Conservation (phyloP, 1,140 invertebrate species). For the Hyphantria cunea region DNA sequence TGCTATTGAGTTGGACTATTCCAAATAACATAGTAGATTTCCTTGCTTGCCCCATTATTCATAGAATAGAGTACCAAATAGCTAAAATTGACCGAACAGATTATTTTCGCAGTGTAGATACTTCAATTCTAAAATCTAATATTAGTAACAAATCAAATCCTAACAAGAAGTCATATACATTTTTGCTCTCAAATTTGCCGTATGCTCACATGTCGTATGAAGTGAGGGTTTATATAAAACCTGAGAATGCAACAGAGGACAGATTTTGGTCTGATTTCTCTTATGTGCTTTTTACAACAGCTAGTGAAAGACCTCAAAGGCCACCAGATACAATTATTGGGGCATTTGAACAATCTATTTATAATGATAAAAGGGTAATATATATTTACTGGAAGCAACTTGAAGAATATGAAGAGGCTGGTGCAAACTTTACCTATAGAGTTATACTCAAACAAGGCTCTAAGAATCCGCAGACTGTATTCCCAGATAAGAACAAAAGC, state of each 20-base stretch:
- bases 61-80: conserved; percentile 85
- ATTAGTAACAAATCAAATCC: too few species aligned
- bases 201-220: conserved; percentile 87
- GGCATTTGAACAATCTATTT: conserved; percentile 84
- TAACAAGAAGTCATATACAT: conserved; percentile 67
- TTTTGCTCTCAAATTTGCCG: conserved; percentile 82
- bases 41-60: conserved; percentile 81
- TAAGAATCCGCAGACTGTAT: conserved; percentile 43
- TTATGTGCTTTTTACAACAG: conserved; percentile 82
- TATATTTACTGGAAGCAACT: conserved; percentile 88
- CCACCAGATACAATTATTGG: conserved; percentile 85
- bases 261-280: conserved; percentile 85
- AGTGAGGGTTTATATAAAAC: conserved; percentile 84
- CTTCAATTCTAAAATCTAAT: conserved; percentile 51
- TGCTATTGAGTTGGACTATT: conserved; percentile 83
- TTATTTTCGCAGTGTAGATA: conserved; percentile 78
- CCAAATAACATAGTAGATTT: conserved; percentile 83
- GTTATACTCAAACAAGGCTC: conserved; percentile 50
- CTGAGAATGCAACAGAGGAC: conserved; percentile 76
- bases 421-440: conserved; percentile 69
- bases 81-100: conserved; percentile 82
- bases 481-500: conserved; percentile 65
- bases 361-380: conserved; percentile 80
- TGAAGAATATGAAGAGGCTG: conserved; percentile 81
- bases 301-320: conserved; percentile 82